These are phyloP conservation scores for Amblyopsis hoosieri DNA, from an alignment of 2,797 vertebrate species.

Conservation along the genomic window DNA sequence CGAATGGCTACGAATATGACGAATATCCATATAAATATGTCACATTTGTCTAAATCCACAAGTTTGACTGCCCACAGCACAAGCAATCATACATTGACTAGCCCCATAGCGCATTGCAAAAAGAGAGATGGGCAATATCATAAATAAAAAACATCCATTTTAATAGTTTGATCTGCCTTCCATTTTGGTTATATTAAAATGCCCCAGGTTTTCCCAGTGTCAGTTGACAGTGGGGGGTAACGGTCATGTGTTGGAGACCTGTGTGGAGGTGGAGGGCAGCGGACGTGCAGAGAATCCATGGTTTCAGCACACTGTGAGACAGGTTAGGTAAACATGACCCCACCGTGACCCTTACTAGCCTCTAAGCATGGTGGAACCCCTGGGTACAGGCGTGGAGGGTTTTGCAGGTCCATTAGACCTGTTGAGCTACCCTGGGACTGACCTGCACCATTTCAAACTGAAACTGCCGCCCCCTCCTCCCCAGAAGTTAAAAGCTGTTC, in stretches of 20 bases:
- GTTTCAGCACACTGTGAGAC: conserved; percentile 70
- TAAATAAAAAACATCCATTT: conserved; percentile 41
- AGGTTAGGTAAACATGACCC: conserved; percentile 76
- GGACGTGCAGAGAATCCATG: conserved; percentile 34
- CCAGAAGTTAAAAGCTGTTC: conserved; percentile 44
- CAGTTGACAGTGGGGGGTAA: conserved; percentile 40
- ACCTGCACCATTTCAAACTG: conserved; percentile 76
- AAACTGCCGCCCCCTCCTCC: conserved; percentile 49
- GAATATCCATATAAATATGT: conserved; percentile 73
- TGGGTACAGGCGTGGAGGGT: conserved; percentile 24
- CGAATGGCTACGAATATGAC: conserved; percentile 54
- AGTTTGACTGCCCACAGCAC: conserved; percentile 55
- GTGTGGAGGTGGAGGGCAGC: conserved; percentile 7
- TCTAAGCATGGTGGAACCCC: conserved; percentile 36
- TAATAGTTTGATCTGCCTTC: conserved; percentile 52
- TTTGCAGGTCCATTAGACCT: conserved; percentile 69
- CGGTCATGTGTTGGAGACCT: conserved; percentile 40
- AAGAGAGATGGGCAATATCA: conserved; percentile 30
- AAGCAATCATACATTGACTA: conserved; percentile 47
- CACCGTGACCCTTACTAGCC: conserved; percentile 51
- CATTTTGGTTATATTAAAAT: conserved; percentile 53
- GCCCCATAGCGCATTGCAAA: conserved; percentile 28
- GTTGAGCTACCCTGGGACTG: conserved; percentile 63
- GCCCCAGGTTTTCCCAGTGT: conserved; percentile 33
- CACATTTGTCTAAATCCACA: conserved; percentile 61